These are phyloP conservation scores for Periphyllus acericola DNA, from an alignment of 2,888 invertebrate genomes.

Conservation along the genomic window DNA sequence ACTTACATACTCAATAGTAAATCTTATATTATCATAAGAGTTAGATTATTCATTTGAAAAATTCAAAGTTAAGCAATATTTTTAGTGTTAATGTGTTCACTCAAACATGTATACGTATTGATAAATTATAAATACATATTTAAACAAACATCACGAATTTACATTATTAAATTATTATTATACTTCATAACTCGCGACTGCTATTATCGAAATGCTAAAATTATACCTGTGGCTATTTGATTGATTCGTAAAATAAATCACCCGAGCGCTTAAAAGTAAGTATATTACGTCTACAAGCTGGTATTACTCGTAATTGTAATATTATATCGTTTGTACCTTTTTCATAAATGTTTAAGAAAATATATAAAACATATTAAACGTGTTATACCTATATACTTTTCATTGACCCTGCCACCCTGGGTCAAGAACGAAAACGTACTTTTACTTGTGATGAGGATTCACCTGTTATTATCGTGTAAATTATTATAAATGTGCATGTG, in stretches of 20 bases:
- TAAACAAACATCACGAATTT: background rate
- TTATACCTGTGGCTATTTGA: background rate
- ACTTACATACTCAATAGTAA: background rate
- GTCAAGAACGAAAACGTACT: conserved; percentile 42
- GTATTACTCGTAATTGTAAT: background rate
- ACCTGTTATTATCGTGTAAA: conserved; percentile 32
- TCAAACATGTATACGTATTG: no score
- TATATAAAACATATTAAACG: background rate
- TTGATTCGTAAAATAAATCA: background rate
- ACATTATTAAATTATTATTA: background rate
- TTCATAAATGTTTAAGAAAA: conserved; percentile 10
- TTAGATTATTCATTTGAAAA: background rate
- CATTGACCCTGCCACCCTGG: conserved; percentile 39
- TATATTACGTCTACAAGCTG: background rate
- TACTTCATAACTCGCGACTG: background rate
- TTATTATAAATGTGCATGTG: background rate
- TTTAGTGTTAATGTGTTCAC: background rate
- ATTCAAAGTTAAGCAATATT: background rate
- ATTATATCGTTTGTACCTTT: background rate
- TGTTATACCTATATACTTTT: conserved; percentile 19
- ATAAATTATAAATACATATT: background rate
- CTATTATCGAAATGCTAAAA: no score
- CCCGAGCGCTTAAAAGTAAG: background rate
- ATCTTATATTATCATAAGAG: background rate
- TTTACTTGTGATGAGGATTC: conserved; percentile 49